Evolutionary conservation across 2,888 invertebrate species (phyloP).

Genomic region (Folsomia candida): DNA sequence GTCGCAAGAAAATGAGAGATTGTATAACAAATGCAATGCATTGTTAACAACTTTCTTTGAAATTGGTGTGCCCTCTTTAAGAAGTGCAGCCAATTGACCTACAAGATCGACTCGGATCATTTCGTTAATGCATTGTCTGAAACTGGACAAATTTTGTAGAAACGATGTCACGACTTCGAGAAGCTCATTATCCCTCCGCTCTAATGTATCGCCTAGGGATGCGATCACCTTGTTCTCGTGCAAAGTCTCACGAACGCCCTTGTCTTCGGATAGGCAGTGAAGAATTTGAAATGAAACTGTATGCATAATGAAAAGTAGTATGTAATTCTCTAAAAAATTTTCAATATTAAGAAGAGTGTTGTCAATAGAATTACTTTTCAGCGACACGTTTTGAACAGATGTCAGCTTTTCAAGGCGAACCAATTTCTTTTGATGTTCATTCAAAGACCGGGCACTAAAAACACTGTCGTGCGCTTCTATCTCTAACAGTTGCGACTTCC

Average conservation of each 20-base stretch:
- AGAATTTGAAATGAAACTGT: constrained; percentile 34
- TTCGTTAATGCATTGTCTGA: constrained; percentile 28
- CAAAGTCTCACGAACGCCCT: constrained; percentile 19
- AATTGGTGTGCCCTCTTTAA: constrained; percentile 32
- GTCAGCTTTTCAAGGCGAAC: constrained; percentile 12
- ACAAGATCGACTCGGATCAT: constrained; percentile 27
- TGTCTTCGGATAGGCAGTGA: constrained; percentile 32
- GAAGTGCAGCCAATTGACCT: constrained; percentile 25
- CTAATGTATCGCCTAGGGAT: constrained; percentile 24
- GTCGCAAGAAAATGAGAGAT: constrained; percentile 24
- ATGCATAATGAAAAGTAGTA: too few species aligned
- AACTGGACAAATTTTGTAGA: constrained; percentile 29
- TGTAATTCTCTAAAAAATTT: too few species aligned
- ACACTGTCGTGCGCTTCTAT: too few species aligned
- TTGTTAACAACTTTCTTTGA: constrained; percentile 29
- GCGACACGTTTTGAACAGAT: constrained; percentile 22
- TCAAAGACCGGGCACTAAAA: background rate
- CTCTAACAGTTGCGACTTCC: constrained; percentile 29
- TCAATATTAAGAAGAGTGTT: too few species aligned
- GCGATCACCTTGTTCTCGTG: constrained; percentile 29
- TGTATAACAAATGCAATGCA: constrained; percentile 31
- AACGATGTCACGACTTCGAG: constrained; percentile 26
- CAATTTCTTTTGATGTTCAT: constrained; percentile 14
- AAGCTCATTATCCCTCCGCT: constrained; percentile 19
- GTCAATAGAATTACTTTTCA: constrained; percentile 27